These are phyloP conservation scores for Zaprionus davidi DNA, from an alignment of 1,140 invertebrate species.

Conservation along the genomic window DNA sequence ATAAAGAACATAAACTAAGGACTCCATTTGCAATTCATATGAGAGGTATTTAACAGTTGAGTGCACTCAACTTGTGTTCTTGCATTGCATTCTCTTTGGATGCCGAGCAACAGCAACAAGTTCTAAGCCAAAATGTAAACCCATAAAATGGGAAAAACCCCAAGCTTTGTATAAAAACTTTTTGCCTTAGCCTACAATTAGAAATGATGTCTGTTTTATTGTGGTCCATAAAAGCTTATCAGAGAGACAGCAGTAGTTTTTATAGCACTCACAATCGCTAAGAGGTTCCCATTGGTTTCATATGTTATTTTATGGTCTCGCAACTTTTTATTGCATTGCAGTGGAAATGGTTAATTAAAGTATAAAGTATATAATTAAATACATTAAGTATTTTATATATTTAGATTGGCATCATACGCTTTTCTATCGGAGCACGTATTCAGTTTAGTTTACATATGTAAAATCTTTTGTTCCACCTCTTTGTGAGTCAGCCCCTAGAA, in stretches of 20 bases:
- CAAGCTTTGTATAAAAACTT: background rate
- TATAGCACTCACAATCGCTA: background rate
- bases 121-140: background rate
- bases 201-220: conserved; percentile 1
- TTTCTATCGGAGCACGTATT: background rate
- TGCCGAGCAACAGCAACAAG: background rate
- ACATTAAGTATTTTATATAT: background rate
- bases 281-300: background rate
- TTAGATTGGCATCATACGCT: background rate
- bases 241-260: background rate
- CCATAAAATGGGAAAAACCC: background rate
- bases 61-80: background rate
- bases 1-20: too few species aligned
- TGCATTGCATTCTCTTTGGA: background rate
- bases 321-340: too few species aligned
- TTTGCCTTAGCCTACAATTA: background rate
- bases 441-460: background rate
- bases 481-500: background rate
- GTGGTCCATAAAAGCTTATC: background rate
- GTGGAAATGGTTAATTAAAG: background rate
- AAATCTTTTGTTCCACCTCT: background rate
- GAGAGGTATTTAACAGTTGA: background rate
- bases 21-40: background rate
- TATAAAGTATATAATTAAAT: background rate
- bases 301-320: background rate